Conservation (phyloP, 2,888 invertebrate species). For the Drosophila kanekoi region DNA sequence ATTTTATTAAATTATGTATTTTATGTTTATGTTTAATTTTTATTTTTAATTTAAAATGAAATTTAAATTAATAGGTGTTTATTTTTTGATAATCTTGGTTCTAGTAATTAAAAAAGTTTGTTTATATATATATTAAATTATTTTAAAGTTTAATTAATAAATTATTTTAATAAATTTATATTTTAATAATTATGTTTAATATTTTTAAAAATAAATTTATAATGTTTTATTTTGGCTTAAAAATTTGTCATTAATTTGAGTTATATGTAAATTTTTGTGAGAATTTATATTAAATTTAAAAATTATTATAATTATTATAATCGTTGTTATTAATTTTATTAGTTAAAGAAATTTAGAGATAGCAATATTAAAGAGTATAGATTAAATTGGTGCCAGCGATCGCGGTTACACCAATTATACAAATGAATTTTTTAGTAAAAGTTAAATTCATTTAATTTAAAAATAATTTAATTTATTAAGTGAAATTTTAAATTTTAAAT, state of each 20-base stretch:
- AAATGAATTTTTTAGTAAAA: constrained; percentile 37
- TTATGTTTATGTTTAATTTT: constrained; percentile 2
- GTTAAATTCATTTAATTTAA: constrained; percentile 65
- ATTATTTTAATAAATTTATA: constrained; percentile 11
- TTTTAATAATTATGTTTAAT: too few species aligned
- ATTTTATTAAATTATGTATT: too few species aligned
- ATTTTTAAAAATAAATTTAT: constrained; percentile 8
- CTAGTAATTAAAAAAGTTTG: constrained; percentile 32
- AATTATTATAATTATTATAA: too few species aligned
- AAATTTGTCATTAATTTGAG: constrained; percentile 81
- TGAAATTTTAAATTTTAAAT: too few species aligned
- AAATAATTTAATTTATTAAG: constrained; percentile 66
- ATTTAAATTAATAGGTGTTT: constrained; percentile 5
- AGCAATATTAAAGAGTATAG: constrained; percentile 21
- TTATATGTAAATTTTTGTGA: too few species aligned
- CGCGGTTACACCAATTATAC: constrained; percentile 89
- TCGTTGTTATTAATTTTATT: too few species aligned
- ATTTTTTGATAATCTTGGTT: constrained; percentile 5
- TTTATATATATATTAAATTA: background rate
- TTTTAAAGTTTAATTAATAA: constrained; percentile 9
- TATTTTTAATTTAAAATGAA: background rate
- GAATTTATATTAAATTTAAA: too few species aligned
- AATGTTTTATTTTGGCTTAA: constrained; percentile 86
- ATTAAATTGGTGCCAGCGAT: constrained; percentile 88
- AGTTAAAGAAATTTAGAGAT: too few species aligned